These are phyloP conservation scores for Macrostomum lignano DNA, from an alignment of 1,140 invertebrate species.

Conservation along the genomic window DNA sequence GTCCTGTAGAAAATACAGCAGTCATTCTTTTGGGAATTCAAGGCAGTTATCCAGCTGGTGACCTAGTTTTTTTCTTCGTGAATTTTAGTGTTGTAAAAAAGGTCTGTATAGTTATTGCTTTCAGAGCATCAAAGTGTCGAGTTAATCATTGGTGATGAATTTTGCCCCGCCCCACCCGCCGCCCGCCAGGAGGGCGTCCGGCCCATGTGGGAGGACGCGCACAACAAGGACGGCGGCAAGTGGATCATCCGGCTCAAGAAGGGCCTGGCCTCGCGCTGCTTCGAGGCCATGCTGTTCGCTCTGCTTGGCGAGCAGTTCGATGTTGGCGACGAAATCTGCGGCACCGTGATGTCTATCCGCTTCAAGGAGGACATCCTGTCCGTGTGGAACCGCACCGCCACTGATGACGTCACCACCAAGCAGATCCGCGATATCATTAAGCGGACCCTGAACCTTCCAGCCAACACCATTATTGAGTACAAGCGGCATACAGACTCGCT, in stretches of 20 bases:
- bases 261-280: conserved; percentile 69
- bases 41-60: no score
- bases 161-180: no score
- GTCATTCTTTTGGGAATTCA: no score
- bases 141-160: no score
- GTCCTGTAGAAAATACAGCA: no score
- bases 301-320: conserved; percentile 82
- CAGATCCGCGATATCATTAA: conserved; percentile 72
- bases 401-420: conserved; percentile 51
- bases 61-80: no score
- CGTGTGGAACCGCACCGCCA: conserved; percentile 79
- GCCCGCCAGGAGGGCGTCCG: conserved; percentile 87
- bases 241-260: conserved; percentile 79
- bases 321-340: conserved; percentile 91
- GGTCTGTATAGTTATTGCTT: no score
- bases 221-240: conserved; percentile 76
- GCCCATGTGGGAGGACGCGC: conserved; percentile 90
- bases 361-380: conserved; percentile 80
- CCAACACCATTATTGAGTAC: conserved; percentile 72
- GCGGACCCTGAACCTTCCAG: conserved; percentile 66
- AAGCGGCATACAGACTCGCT: conserved; percentile 63
- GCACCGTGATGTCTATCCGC: conserved; percentile 70
- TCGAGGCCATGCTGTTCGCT: conserved; percentile 90
- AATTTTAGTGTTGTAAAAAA: no score
- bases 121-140: no score